Evolutionary conservation across 2,113 vertebrate genomes (phyloP).

Genomic region (Ictidomys tridecemlineatus): DNA sequence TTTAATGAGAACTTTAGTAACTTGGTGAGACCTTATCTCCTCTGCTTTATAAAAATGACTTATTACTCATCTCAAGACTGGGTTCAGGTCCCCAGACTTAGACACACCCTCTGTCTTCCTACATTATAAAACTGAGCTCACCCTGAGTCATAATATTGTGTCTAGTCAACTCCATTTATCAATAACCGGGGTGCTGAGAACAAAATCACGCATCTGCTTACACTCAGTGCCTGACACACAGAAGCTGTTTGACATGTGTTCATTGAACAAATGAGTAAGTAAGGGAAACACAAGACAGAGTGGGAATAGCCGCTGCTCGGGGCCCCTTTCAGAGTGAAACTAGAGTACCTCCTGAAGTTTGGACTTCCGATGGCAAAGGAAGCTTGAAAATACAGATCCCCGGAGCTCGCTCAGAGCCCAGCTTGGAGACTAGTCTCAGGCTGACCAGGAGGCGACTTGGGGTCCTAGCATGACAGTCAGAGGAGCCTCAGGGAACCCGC

Average conservation of each 20-base stretch:
- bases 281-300: not conserved
- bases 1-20: no score
- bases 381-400: not conserved
- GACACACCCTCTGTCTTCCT: not conserved
- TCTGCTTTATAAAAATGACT: conserved; percentile 1
- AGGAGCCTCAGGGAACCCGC: not conserved
- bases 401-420: not conserved
- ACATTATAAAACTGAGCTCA: not conserved
- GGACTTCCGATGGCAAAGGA: not conserved
- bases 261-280: not conserved
- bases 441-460: rapidly evolving
- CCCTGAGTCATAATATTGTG: not conserved
- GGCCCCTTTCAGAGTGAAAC: not conserved
- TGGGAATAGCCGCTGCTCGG: not conserved
- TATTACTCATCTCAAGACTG: not conserved
- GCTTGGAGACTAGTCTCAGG: not conserved
- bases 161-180: conserved; percentile 2
- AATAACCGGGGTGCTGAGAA: not conserved
- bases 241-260: not conserved
- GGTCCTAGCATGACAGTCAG: not conserved
- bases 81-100: not conserved
- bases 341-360: not conserved
- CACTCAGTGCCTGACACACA: not conserved
- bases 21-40: not conserved
- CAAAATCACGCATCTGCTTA: not conserved